Base-by-base conservation (phyloP, 2,113 vertebrate genomes). In the Reinhardtius hippoglossoides region DNA sequence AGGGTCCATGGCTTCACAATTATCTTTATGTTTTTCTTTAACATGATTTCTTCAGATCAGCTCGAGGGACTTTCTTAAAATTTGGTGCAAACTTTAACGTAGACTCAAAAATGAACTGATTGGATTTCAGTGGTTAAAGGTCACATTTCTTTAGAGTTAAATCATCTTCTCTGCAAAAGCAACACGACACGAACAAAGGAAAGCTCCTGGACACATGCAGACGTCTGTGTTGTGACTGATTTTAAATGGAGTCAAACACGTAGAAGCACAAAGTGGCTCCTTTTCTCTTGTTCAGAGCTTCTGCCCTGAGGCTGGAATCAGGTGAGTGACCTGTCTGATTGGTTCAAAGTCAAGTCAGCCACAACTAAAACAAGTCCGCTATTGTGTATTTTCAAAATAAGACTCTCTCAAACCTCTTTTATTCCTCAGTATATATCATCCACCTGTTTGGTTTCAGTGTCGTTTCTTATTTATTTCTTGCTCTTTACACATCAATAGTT, bases 301-400 rank as follows among this genome's bases (percentile, higher is more conserved):
- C 59, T 37, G 42, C 14, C 46, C 52, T 27, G 26, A 18, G 42
- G 59, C 56, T 68, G 35, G 78, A 82, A 62, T 60, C 76, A 84
- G 70, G 73, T 78, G 73, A 81, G 60, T 3, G 67, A 81, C 67
- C 74, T 65, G 78, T 59, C 58, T 60, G 3, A 42, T 40, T 50
- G 55, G 4, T 54, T 42, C 60, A 46, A 12, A 3, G 48, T 83
- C 56, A 78, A 80, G 67, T 15, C 10, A 21, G 3, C 31, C 1
- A 12, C 6, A 67, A 23, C 8, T 21, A 6, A 0, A 23, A 8
- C 20, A 21, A 0, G 3, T 56, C n/a, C 44, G 50, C 5, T 6
- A 1, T 1, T 15, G 24, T 21, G 7, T 5, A 7, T 15, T 63
- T 79, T 71, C 78, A 81, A 69, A 82, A 86, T 86, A 80, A 87